A percentile compares a stretch with the other conserved stretches of the same genome.
Evolutionary conservation across 2,888 invertebrate genomes (phyloP).

Genomic region (Ichneumoninae sp.): DNA sequence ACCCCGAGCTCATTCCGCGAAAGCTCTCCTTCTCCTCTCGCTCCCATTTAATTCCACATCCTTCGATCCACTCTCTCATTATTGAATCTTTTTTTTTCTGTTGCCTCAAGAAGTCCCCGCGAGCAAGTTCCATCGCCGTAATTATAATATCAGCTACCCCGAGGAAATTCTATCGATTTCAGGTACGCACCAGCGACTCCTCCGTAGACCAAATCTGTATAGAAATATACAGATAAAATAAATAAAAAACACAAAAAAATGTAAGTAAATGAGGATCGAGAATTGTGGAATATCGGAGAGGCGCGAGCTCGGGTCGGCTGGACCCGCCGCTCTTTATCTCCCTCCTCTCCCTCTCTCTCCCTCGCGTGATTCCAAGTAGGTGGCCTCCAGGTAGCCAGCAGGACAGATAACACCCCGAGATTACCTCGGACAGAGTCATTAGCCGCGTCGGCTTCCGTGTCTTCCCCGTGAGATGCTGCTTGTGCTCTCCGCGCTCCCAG

Average conservation of each 20-base stretch:
- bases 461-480: slow-evolving; percentile 55
- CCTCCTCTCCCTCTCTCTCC: slow-evolving; percentile 40
- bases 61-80: slow-evolving; percentile 54
- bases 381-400: slow-evolving; percentile 84
- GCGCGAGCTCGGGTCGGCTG: slow-evolving; percentile 25
- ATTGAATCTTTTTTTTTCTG: background rate
- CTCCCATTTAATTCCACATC: slow-evolving; percentile 58
- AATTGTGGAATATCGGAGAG: slow-evolving; percentile 35
- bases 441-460: slow-evolving; percentile 84
- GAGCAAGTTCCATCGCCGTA: background rate
- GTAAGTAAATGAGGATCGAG: background rate
- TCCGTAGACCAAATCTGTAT: too few relatives aligned
- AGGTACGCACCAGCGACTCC: too few relatives aligned
- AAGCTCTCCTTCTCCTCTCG: slow-evolving; percentile 26
- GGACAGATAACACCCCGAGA: slow-evolving; percentile 84
- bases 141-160: slow-evolving; percentile 31
- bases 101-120: background rate
- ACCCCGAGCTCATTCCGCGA: slow-evolving; percentile 62
- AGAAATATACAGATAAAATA: background rate
- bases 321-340: slow-evolving; percentile 6
- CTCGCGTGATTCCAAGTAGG: slow-evolving; percentile 83
- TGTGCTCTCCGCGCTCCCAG: slow-evolving; percentile 32
- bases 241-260: background rate
- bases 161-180: background rate
- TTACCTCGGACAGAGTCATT: slow-evolving; percentile 84